These are phyloP conservation scores for Drosophila kohkoa DNA, from an alignment of 1,140 invertebrate species.

Conservation along the genomic window DNA sequence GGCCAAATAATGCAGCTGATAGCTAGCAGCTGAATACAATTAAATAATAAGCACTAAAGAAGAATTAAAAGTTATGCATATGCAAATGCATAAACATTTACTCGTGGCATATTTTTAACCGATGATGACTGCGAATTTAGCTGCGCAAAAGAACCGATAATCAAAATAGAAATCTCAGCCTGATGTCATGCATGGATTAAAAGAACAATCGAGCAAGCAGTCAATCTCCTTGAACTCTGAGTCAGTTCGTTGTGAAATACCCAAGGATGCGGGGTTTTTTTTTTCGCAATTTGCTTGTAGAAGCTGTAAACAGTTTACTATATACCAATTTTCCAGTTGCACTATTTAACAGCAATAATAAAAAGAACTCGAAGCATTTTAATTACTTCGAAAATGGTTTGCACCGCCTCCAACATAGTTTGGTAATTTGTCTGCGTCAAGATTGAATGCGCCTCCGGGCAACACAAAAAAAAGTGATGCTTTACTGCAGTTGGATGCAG, in stretches of 20 bases:
- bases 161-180: neutral
- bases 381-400: conserved; percentile 56
- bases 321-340: conserved; percentile 32
- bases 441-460: conserved; percentile 26
- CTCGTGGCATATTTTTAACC: conserved; percentile 2
- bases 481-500: conserved; percentile 47
- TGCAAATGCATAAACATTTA: conserved; percentile 8
- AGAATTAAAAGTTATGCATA: conserved; percentile 1
- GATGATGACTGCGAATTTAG: neutral
- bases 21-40: conserved; percentile 13
- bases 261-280: neutral
- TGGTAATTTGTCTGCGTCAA: conserved; percentile 77
- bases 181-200: conserved; percentile 10
- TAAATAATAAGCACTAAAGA: neutral
- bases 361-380: conserved; percentile 54
- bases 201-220: neutral
- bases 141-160: conserved; percentile 16
- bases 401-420: conserved; percentile 51
- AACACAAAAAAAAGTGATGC: neutral
- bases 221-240: neutral
- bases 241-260: neutral
- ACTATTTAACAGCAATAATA: conserved; percentile 17
- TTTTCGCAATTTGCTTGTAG: neutral
- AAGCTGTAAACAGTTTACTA: conserved; percentile 13
- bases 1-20: conserved; percentile 9